These are phyloP conservation scores for Augochlorella aurata DNA, from an alignment of 2,888 invertebrate species.

Conservation along the genomic window DNA sequence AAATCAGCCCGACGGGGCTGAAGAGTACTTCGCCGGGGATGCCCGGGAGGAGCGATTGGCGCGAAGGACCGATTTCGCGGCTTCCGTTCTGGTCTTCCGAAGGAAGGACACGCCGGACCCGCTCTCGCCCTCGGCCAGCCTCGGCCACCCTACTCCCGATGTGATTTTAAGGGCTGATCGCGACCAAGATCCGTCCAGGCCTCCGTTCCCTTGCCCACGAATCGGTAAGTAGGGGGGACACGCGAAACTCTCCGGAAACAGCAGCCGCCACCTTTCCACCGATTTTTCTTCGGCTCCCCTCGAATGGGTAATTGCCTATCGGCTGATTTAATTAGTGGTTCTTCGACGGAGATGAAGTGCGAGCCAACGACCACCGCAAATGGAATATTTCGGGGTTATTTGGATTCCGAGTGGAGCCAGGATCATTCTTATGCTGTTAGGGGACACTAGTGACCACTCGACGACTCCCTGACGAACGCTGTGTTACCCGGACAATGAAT, in stretches of 20 bases:
- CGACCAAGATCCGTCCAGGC: conserved; percentile 1
- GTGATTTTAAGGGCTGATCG: conserved; percentile 55
- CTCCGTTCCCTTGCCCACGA: neutral
- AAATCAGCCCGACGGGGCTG: conserved; percentile 75
- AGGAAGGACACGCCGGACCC: conserved; percentile 35
- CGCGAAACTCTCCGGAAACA: neutral
- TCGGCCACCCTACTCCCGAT: conserved; percentile 22
- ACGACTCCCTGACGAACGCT: neutral
- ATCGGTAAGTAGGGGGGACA: conserved; percentile 20
- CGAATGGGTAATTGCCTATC: neutral
- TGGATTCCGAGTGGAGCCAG: neutral
- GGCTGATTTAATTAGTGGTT: neutral
- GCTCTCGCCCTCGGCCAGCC: neutral
- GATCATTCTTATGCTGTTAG: conserved; percentile 9
- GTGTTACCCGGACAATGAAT: neutral
- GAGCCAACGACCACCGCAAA: neutral
- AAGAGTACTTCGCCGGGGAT: conserved; percentile 65
- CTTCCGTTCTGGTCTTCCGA: conserved; percentile 37
- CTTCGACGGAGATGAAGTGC: conserved; percentile 6
- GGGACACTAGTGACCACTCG: conserved; percentile 1
- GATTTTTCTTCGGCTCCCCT: conserved; percentile 19
- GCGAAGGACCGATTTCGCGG: conserved; percentile 58
- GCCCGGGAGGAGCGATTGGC: conserved; percentile 65
- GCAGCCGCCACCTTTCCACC: neutral
- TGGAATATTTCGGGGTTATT: neutral